phyloP scores from a whole-genome alignment of 2,888 invertebrate genomes.

The Spodoptera littoralis region DNA sequence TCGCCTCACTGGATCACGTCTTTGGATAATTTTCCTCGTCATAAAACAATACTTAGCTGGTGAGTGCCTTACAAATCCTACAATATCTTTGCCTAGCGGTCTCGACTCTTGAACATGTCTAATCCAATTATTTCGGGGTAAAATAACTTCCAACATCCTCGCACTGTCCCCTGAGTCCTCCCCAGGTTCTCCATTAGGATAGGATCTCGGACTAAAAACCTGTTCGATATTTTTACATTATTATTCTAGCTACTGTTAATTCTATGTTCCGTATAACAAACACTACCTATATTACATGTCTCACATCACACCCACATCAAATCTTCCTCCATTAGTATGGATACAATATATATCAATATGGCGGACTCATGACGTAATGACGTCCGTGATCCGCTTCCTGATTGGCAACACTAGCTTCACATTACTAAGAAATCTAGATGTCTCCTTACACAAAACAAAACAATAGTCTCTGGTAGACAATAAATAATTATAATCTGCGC shows the following conservation, averaged over 20 bases:
- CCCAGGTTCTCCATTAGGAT: too few species aligned
- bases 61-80: too few species aligned
- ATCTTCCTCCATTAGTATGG: slow-evolving; percentile 8
- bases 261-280: not conserved
- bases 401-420: slow-evolving; percentile 31
- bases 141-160: too few species aligned
- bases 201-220: too few species aligned
- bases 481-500: slow-evolving; percentile 42
- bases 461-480: slow-evolving; percentile 32
- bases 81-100: too few species aligned
- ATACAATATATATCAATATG: slow-evolving; percentile 27
- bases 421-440: slow-evolving; percentile 19
- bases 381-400: slow-evolving; percentile 40
- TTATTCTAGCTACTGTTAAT: not conserved
- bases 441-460: slow-evolving; percentile 18
- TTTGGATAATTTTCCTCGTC: too few species aligned
- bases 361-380: slow-evolving; percentile 19
- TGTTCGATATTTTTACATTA: too few species aligned
- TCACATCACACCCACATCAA: slow-evolving; percentile 1
- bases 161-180: too few species aligned
- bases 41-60: too few species aligned
- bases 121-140: too few species aligned
- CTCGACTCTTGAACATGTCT: too few species aligned
- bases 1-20: too few species aligned
- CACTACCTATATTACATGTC: not conserved